A percentile compares a stretch with the other conserved stretches of the same genome.
These are phyloP conservation scores for Heliconius aoede DNA, from an alignment of 2,888 invertebrate genomes.

Conservation along the genomic window DNA sequence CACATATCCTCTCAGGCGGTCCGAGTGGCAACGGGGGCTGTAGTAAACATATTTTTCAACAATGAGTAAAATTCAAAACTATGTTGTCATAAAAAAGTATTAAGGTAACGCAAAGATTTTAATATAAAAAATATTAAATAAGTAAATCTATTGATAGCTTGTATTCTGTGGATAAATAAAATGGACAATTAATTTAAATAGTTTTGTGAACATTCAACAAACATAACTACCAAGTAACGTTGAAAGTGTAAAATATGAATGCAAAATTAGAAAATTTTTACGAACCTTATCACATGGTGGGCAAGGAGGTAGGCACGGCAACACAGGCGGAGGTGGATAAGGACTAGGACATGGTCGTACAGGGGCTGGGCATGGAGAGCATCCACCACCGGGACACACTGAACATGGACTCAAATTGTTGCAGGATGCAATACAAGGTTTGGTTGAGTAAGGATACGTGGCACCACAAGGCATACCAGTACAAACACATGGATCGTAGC, in stretches of 20 bases:
- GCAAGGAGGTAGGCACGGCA: slow-evolving; percentile 70
- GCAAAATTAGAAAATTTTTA: neutral
- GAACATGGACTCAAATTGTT: slow-evolving; percentile 71
- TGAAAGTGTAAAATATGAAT: neutral
- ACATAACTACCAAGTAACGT: neutral
- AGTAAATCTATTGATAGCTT: too few relatives aligned
- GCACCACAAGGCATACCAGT: slow-evolving; percentile 73
- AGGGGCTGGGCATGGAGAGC: slow-evolving; percentile 76
- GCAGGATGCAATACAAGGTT: slow-evolving; percentile 67
- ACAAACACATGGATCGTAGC: slow-evolving; percentile 75
- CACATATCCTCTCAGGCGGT: slow-evolving; percentile 58
- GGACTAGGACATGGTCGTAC: slow-evolving; percentile 73
- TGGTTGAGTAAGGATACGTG: slow-evolving; percentile 73
- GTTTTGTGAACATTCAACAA: neutral
- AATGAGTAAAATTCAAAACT: neutral
- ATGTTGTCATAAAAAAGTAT: neutral
- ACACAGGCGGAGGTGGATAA: slow-evolving; percentile 62
- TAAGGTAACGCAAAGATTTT: neutral
- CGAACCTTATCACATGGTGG: slow-evolving; percentile 75
- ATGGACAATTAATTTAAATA: neutral
- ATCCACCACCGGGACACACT: slow-evolving; percentile 75
- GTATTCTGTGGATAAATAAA: neutral
- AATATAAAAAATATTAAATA: too few relatives aligned
- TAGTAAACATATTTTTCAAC: too few relatives aligned
- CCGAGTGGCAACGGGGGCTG: slow-evolving; percentile 62